phyloP scores from a whole-genome alignment of 2,797 vertebrate genomes.

The Agapornis canus region DNA sequence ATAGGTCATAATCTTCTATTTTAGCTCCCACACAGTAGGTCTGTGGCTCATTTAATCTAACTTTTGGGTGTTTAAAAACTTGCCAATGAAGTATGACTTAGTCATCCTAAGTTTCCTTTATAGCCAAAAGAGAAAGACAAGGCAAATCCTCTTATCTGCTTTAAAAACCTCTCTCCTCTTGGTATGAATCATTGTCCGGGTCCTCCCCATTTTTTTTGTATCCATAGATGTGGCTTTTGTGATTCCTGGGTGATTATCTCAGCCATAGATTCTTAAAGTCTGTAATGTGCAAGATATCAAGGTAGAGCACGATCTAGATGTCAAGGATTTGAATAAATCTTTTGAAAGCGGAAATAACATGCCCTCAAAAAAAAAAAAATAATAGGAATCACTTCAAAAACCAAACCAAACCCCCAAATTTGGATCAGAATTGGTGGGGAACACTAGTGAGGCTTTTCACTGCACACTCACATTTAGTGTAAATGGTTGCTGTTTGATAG shows the following conservation, averaged over 20 bases:
- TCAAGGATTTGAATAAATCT: background rate
- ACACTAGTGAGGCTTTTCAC: background rate
- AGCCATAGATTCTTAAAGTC: background rate
- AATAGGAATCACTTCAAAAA: background rate
- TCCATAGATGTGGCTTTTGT: background rate
- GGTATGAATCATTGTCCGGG: background rate
- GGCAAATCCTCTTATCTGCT: background rate
- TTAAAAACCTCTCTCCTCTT: background rate
- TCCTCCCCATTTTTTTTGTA: background rate
- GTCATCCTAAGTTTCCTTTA: background rate
- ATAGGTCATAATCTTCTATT: background rate
- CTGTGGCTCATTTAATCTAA: background rate
- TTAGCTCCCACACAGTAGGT: background rate
- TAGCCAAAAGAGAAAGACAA: background rate
- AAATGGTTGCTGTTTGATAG: too few relatives aligned
- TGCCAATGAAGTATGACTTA: background rate
- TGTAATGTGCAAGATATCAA: background rate
- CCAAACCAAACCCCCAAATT: accelerated
- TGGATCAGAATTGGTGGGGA: background rate
- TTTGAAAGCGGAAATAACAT: background rate
- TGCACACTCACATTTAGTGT: background rate
- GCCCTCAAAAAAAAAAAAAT: background rate
- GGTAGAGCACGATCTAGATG: background rate
- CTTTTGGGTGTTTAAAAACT: background rate
- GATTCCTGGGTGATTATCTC: background rate